Evolutionary conservation across 2,888 invertebrate genomes (phyloP), one percentile per base, ranked within the genome.

Genomic region (Trimorus sp.): DNA sequence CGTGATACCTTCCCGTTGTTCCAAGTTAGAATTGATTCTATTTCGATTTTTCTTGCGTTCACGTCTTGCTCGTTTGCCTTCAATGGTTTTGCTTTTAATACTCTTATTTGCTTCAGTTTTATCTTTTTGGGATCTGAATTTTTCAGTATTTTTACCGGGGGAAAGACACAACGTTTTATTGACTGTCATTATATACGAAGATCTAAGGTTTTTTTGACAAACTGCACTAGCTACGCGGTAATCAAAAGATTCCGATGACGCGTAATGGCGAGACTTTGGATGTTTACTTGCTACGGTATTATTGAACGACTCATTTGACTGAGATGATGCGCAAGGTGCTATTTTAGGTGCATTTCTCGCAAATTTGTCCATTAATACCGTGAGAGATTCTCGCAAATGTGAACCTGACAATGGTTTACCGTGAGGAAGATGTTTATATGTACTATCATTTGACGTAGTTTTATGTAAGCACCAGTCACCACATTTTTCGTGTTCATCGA

Each of bases 221-320:
- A 79, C 77, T 6, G 79, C 70, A 36, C 62, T 40, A 16, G 78
- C 82, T 14, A 83, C 76, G 26, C 84, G 65, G 48, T 49, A 68
- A 38, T 53, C 16, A 40, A 62, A 37, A 7, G 79, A 83, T 45
- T 84, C 84, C 14, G 84, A 80, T 74, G 6, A 36, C n/a, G 54
- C 74, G 62, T 85, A 85, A 68, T 54, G 75, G 7, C 38, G 8
- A 11, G 60, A 56, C 54, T 85, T 85, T 11, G 83, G 82, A 75
- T 75, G 62, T 38, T 82, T 79, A 6, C 49, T 54, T 42, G 48
- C 56, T 1, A 76, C 71, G 14, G 53, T 76, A 37, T 65, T 84
- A 48, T 84, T 82, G n/a, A 82, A 83, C 1, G 74, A 76, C 26
- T 84, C 83, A 51, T 81, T 85, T 5, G 65, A 59, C 71, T 84